A percentile compares a stretch with the other conserved stretches of the same genome.
These are phyloP conservation scores for Lordiphosa stackelbergi DNA, from an alignment of 1,140 invertebrate species.

Conservation along the genomic window DNA sequence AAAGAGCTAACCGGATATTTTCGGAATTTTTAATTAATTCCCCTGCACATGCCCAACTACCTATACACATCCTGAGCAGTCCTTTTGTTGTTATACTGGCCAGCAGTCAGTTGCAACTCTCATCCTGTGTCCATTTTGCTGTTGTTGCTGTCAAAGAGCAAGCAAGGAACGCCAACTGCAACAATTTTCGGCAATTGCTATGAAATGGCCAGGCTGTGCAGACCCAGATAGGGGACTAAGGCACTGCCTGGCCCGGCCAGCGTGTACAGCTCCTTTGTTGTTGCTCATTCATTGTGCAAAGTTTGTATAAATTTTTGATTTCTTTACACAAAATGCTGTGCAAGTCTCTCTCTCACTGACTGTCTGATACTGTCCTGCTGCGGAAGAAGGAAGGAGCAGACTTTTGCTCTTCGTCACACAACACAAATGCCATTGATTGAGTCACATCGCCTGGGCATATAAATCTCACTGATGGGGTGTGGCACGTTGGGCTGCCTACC, in stretches of 20 bases:
- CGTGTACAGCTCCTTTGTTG: conserved; percentile 53
- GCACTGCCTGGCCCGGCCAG: conserved; percentile 26
- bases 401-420: conserved; percentile 34
- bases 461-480: conserved; percentile 73
- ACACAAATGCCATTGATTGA: conserved; percentile 74
- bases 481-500: conserved; percentile 61
- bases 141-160: conserved; percentile 38
- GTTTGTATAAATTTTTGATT: conserved; percentile 75
- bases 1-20: conserved; percentile 74
- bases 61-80: conserved; percentile 47
- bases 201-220: conserved; percentile 37
- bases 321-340: conserved; percentile 74
- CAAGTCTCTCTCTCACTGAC: conserved; percentile 52
- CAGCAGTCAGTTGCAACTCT: conserved; percentile 45
- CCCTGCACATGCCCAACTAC: conserved; percentile 26
- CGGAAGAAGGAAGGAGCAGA: conserved; percentile 10
- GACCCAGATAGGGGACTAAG: conserved; percentile 22
- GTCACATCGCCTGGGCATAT: conserved; percentile 74
- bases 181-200: conserved; percentile 71
- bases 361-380: conserved; percentile 53
- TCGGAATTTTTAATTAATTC: conserved; percentile 75
- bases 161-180: conserved; percentile 39
- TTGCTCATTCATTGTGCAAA: conserved; percentile 74
- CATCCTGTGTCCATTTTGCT: conserved; percentile 31
- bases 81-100: conserved; percentile 42